Conservation (phyloP, 2,113 vertebrate genomes). For the Tautogolabrus adspersus region DNA sequence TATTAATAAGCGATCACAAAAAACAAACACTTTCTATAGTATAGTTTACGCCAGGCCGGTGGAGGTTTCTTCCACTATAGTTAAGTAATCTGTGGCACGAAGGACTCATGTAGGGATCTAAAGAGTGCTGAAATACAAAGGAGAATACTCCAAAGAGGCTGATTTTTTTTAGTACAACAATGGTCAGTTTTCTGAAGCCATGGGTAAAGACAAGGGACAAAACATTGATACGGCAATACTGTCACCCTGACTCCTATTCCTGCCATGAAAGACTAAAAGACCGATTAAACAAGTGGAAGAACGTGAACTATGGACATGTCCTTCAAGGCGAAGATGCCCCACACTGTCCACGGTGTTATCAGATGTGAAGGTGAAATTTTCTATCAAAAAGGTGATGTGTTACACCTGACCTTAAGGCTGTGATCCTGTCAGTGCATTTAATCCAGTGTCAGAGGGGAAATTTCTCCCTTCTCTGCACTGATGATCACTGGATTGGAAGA, state of each 20-base stretch:
- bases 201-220: too few species aligned
- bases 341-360: not conserved
- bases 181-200: not conserved
- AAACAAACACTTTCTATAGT: too few species aligned
- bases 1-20: too few species aligned
- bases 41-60: too few species aligned
- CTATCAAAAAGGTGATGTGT: not conserved
- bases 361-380: not conserved
- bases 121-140: not conserved
- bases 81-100: not conserved
- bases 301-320: not conserved
- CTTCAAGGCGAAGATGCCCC: not conserved
- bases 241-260: too few species aligned
- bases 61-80: not conserved
- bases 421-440: slow-evolving; percentile 29
- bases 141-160: too few species aligned
- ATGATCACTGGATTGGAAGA: slow-evolving; percentile 38
- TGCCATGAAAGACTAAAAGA: not conserved
- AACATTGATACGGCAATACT: too few species aligned
- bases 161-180: not conserved
- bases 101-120: not conserved
- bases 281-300: not conserved
- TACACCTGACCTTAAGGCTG: not conserved
- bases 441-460: slow-evolving; percentile 31
- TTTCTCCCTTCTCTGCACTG: not conserved